Percentiles rank a stretch among this genome's conserved stretches.
Conservation (phyloP, 2,113 vertebrate species). For the Engystomops pustulosus region DNA sequence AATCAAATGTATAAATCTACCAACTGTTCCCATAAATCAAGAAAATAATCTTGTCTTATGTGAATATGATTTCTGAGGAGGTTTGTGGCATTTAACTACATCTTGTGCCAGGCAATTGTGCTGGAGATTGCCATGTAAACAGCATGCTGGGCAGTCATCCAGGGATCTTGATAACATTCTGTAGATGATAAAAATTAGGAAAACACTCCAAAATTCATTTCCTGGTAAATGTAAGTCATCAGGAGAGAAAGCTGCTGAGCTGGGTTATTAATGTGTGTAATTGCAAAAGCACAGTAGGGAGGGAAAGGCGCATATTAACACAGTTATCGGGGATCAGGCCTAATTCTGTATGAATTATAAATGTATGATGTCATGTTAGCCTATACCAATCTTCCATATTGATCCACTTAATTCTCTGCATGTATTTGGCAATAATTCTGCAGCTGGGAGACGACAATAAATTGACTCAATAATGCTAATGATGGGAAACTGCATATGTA, state of each 20-base stretch:
- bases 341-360: background rate
- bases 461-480: conserved; percentile 31
- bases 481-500: conserved; percentile 31
- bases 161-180: conserved; percentile 25
- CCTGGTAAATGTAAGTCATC: conserved; percentile 29
- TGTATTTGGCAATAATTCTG: background rate
- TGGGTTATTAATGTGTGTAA: conserved; percentile 10
- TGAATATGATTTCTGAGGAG: background rate
- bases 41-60: background rate
- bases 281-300: background rate
- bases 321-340: background rate
- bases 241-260: background rate
- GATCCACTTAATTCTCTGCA: background rate
- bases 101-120: conserved; percentile 10
- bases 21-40: background rate
- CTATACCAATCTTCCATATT: background rate
- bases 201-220: conserved; percentile 33
- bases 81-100: conserved; percentile 17
- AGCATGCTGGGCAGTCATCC: conserved; percentile 25
- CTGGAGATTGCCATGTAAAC: conserved; percentile 32
- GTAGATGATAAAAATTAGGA: conserved; percentile 32
- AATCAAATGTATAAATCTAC: background rate
- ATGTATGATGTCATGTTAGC: conserved; percentile 2
- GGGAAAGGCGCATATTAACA: background rate
- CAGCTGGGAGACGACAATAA: background rate